Base-by-base conservation (phyloP, 2,888 invertebrate genomes). In the Melinaea menophilus region DNA sequence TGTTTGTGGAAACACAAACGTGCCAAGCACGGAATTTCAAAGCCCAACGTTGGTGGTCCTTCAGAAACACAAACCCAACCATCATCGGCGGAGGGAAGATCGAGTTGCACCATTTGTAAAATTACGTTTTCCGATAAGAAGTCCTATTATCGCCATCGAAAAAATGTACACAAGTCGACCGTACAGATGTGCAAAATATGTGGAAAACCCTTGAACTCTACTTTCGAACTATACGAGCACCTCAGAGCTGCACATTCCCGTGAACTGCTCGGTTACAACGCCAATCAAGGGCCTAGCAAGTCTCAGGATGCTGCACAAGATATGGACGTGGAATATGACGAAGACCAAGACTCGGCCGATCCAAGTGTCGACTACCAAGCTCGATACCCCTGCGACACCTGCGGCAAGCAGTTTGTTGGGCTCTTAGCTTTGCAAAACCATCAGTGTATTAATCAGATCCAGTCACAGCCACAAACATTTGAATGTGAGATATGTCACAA, bases 401-500 rank as follows among this genome's bases (percentile, higher is more conserved):
- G 93, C 72, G 91, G 92, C 22, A 92, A 92, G 73, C 87, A 90
- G 69, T 92, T 92, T 67, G 88, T 91, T 0, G 92, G 90, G 2
- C 75, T 87, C 58, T 83, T 91, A 4, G 91, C 91, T 2, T 79
- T 93, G 62, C 91, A 91, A 69, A 89, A 90, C 72, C 93, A 93
- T 67, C 92, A 92, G 68, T 89, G 90, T 64, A 85, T 92, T 55
- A 91, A 90, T 63, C 86, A 84, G 68, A 59, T 78, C 4, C 68
- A 77, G 4, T 71, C 79, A 5, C 84, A 85, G 61, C 86, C 86
- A 9, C 87, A 87, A 72, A 90, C 89, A 0, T 92, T 92, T 65
- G 92, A 92, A 64, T 94, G 94, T 72, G 92, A 92, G 66, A 92
- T 94, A 35, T 95, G 94, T 71, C 92, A 93, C 66, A 93, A 94